Conservation (phyloP, 2,888 invertebrate species). For the Druceiella hillmani region DNA sequence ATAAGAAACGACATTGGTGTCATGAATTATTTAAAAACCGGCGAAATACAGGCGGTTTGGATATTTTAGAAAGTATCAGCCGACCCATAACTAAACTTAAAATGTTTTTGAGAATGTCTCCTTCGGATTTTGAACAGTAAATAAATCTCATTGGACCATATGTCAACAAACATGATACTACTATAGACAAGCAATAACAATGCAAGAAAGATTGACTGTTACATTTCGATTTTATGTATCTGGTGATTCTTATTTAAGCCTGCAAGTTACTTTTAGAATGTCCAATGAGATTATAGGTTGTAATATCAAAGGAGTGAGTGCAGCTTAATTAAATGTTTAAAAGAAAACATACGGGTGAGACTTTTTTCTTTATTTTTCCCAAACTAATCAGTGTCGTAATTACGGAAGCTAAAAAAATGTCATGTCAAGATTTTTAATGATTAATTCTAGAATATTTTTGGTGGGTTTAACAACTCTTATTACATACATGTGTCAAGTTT, state of each 20-base stretch:
- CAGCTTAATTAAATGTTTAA: conserved; percentile 3
- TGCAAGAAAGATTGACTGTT: conserved; percentile 2
- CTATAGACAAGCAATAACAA: conserved; percentile 3
- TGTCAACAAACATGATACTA: too few relatives aligned
- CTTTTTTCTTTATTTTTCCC: conserved; percentile 1
- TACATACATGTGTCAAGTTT: too few relatives aligned
- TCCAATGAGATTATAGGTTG: conserved; percentile 3
- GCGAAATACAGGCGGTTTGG: conserved; percentile 28
- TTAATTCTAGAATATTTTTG: too few relatives aligned
- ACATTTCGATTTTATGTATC: conserved; percentile 2
- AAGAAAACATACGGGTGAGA: conserved; percentile 3
- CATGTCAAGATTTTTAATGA: too few relatives aligned
- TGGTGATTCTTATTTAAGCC: conserved; percentile 2
- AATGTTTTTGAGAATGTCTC: conserved; percentile 3
- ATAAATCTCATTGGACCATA: conserved; percentile 4
- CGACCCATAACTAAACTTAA: conserved; percentile 3
- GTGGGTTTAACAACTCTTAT: too few relatives aligned
- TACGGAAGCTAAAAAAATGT: too few relatives aligned
- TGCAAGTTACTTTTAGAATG: conserved; percentile 4
- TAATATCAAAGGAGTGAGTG: conserved; percentile 2
- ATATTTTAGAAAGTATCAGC: conserved; percentile 5
- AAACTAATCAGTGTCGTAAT: too few relatives aligned
- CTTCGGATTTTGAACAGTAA: conserved; percentile 3
- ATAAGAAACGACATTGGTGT: too few relatives aligned
- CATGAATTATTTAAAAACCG: too few relatives aligned